These are phyloP conservation scores for Narcine bancroftii DNA, from an alignment of 2,113 vertebrate genomes.

Conservation along the genomic window DNA sequence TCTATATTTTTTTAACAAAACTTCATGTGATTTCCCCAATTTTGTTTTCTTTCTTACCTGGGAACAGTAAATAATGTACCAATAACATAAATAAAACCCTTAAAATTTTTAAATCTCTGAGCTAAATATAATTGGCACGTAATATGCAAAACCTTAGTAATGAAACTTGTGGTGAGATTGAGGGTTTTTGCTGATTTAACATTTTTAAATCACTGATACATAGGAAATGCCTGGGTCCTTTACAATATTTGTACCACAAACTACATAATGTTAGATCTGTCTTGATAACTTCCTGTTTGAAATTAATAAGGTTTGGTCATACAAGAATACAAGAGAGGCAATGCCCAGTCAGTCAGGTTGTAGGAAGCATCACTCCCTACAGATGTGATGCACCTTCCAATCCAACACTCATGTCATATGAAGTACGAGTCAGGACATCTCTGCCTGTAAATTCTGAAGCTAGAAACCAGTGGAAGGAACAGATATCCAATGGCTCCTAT, in stretches of 20 bases:
- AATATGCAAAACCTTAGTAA: neutral
- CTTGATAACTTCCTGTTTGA: neutral
- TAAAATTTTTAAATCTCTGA: no score
- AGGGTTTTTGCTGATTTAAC: neutral
- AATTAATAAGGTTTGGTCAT: neutral
- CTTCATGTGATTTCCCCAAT: no score
- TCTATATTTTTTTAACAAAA: no score
- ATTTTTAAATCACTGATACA: neutral
- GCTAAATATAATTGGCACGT: neutral
- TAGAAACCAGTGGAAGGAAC: no score
- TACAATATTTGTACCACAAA: neutral
- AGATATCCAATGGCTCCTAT: no score
- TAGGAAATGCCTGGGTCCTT: no score
- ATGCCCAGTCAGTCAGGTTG: neutral
- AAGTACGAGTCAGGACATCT: no score
- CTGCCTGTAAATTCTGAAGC: no score
- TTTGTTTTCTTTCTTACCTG: no score
- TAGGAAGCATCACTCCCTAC: neutral
- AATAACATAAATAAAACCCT: no score
- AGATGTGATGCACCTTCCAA: neutral
- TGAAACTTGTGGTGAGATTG: neutral
- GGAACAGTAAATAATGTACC: no score
- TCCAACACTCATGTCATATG: no score
- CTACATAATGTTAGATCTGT: neutral
- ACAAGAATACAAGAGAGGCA: neutral